Evolutionary conservation across 2,113 vertebrate species (phyloP), one percentile per base, ranked within the genome.

Genomic region (Nibea albiflora): DNA sequence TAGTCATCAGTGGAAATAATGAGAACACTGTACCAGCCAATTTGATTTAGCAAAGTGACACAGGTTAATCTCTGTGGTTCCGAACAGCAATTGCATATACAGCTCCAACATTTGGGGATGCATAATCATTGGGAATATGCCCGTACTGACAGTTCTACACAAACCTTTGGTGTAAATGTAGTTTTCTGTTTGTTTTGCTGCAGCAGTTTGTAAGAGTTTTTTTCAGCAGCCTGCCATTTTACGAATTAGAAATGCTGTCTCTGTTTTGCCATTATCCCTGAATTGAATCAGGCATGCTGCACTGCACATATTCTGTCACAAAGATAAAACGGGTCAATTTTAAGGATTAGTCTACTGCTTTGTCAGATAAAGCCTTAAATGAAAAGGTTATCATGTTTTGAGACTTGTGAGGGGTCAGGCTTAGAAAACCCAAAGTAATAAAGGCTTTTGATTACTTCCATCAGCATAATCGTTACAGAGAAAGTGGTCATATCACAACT

Each of bases 1-100:
- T 39, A 24, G 47, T 71, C 53, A 75, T 80, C 81, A 60, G 78
- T 69, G 24, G 52, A 85, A 78, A 64, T 76, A 74, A 87, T 78
- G 65, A 83, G 50, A 84, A 53, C 44, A 84, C 47, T 79, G 46
- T n/a, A 47, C 28, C 58, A 83, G 24, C 42, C 50, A 75, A 64
- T 53, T 67, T 61, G 54, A 87, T 74, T 77, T 67, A 19, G 46
- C 60, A 66, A 69, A 66, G 49, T 69, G 63, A 28, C 17, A 4
- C 63, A 78, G 56, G 80, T 78, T 72, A 17, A 80, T 76, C 46
- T 65, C 57, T 49, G 28, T 42, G 9, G 4, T 31, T 81, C 52
- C 4, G 58, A 75, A 72, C 6, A 42, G 9, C 35, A 35, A 20
- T 64, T 64, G 22, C 54, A 72, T 50, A 28, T 61, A 26, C 60